A percentile compares a stretch with the other conserved stretches of the same genome.
phyloP scores from a whole-genome alignment of 1,140 invertebrate genomes.

The Aphaenogaster ashmeadi region DNA sequence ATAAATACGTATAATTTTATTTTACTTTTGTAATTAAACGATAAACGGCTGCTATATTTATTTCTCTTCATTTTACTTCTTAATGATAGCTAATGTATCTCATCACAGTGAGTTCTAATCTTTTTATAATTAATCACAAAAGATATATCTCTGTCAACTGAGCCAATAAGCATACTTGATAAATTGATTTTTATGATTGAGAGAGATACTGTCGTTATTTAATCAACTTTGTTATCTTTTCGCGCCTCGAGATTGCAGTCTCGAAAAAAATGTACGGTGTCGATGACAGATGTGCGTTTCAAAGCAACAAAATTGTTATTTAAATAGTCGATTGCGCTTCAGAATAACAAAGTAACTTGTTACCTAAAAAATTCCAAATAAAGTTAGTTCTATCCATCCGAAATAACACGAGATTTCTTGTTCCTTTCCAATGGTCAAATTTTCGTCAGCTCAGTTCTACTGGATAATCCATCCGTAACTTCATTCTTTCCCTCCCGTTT shows the following conservation, averaged over 20 bases:
- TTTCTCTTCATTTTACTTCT: slow-evolving; percentile 15
- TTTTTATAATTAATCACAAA: slow-evolving; percentile 10
- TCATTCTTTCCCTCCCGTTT: not conserved
- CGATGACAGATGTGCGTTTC: slow-evolving; percentile 14
- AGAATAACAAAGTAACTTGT: slow-evolving; percentile 22
- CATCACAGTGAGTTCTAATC: not conserved
- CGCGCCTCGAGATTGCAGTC: slow-evolving; percentile 1
- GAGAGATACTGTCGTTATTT: slow-evolving; percentile 4
- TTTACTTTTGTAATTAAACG: slow-evolving; percentile 82
- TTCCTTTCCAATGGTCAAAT: not conserved
- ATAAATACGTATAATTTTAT: slow-evolving; percentile 76
- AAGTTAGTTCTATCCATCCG: slow-evolving; percentile 55
- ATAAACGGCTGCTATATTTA: slow-evolving; percentile 68
- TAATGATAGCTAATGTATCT: not conserved
- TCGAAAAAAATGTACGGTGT: slow-evolving; percentile 33
- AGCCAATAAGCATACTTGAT: slow-evolving; percentile 6
- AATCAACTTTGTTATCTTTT: slow-evolving; percentile 30
- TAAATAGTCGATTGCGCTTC: not conserved
- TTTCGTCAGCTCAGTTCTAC: no score
- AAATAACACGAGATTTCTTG: slow-evolving; percentile 2
- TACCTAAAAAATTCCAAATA: slow-evolving; percentile 29
- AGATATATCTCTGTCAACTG: not conserved
- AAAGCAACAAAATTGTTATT: slow-evolving; percentile 22
- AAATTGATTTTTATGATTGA: slow-evolving; percentile 48
- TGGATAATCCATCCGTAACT: not conserved